Evolutionary conservation across 2,797 vertebrate species (phyloP).

Genomic region (Rhinogobio ventralis): DNA sequence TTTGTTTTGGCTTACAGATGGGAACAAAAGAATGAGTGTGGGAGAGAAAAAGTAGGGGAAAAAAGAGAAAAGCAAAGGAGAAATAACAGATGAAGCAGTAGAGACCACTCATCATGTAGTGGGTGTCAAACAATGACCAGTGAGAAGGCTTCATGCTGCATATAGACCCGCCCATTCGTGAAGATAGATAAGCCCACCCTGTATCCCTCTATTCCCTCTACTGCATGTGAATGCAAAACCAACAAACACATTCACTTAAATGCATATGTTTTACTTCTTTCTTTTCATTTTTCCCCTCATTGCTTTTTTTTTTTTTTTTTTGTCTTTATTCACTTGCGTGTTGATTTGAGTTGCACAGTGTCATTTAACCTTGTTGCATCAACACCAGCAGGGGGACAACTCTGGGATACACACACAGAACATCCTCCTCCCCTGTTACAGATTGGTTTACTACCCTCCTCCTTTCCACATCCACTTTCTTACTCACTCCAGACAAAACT

Average conservation of each 20-base stretch:
- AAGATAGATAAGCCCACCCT: constrained; percentile 37
- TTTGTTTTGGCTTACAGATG: constrained; percentile 25
- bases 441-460: background rate
- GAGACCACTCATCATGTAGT: constrained; percentile 42
- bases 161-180: constrained; percentile 33
- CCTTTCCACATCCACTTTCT: constrained; percentile 27
- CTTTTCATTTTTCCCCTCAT: background rate
- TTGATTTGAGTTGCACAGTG: background rate
- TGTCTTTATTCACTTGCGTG: background rate
- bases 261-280: background rate
- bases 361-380: constrained; percentile 1
- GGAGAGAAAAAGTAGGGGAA: constrained; percentile 10
- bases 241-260: background rate
- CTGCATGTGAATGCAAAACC: background rate
- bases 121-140: constrained; percentile 38
- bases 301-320: background rate
- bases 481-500: constrained; percentile 29
- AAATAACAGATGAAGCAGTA: constrained; percentile 30
- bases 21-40: constrained; percentile 45
- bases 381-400: constrained; percentile 52
- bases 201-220: background rate
- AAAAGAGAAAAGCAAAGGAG: constrained; percentile 33
- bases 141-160: constrained; percentile 23
- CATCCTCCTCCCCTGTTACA: background rate
- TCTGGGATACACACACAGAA: background rate